phyloP scores from a whole-genome alignment of 2,797 vertebrate genomes.

The Aldrovandia affinis region DNA sequence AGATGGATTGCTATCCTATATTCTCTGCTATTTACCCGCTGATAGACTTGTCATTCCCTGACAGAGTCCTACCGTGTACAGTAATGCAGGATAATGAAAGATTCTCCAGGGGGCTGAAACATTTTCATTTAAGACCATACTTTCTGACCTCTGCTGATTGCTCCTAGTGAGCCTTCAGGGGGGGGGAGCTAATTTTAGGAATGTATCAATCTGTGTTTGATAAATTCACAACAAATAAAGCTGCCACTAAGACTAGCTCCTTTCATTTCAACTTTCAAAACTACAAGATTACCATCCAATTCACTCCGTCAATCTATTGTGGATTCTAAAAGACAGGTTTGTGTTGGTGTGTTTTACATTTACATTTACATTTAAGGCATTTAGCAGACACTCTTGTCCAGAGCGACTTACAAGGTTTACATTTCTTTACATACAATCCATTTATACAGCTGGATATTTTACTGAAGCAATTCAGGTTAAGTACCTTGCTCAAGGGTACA shows the following conservation, averaged over 20 bases:
- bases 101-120: slow-evolving; percentile 39
- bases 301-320: slow-evolving; percentile 23
- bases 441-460: no score
- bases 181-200: slow-evolving; percentile 50
- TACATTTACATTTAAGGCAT: no score
- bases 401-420: no score
- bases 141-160: slow-evolving; percentile 30
- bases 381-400: no score
- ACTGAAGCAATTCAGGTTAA: no score
- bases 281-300: slow-evolving; percentile 17
- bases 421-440: no score
- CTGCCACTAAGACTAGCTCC: slow-evolving; percentile 51
- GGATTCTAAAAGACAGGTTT: slow-evolving; percentile 15
- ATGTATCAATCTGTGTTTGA: slow-evolving; percentile 64
- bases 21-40: not conserved
- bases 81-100: slow-evolving; percentile 17
- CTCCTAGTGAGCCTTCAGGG: slow-evolving; percentile 34
- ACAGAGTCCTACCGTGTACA: slow-evolving; percentile 9
- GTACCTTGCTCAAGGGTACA: no score
- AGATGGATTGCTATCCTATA: slow-evolving; percentile 18
- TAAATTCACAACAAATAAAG: slow-evolving; percentile 61
- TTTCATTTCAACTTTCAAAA: slow-evolving; percentile 35
- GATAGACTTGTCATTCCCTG: slow-evolving; percentile 20
- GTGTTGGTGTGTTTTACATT: slow-evolving; percentile 30
- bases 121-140: slow-evolving; percentile 52